These are phyloP conservation scores for Sarcophaga variegata DNA, from an alignment of 2,888 invertebrate genomes.

Conservation along the genomic window DNA sequence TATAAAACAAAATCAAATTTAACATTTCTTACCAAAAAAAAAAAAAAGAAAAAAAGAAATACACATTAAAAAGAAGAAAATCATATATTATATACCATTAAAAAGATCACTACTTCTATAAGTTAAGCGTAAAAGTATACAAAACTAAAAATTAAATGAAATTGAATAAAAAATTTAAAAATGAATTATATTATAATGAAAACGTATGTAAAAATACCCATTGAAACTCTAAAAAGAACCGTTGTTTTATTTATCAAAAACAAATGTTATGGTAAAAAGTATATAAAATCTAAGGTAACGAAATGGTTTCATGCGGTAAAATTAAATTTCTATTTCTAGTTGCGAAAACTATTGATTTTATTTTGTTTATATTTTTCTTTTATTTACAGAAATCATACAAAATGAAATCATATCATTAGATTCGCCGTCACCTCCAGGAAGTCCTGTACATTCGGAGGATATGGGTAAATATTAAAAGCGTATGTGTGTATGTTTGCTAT, in stretches of 20 bases:
- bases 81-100: constrained; percentile 26
- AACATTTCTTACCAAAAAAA: constrained; percentile 41
- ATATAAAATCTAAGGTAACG: constrained; percentile 68
- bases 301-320: constrained; percentile 73
- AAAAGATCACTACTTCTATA: constrained; percentile 51
- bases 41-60: background rate
- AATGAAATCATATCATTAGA: constrained; percentile 76
- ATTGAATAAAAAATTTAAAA: constrained; percentile 41
- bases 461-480: constrained; percentile 67
- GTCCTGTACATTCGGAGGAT: constrained; percentile 71
- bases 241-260: constrained; percentile 70
- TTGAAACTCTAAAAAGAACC: constrained; percentile 49
- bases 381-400: constrained; percentile 64
- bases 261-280: constrained; percentile 43
- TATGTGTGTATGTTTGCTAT: background rate
- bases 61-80: constrained; percentile 29
- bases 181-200: constrained; percentile 56
- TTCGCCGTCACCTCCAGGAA: constrained; percentile 77
- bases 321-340: constrained; percentile 43
- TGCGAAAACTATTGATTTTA: constrained; percentile 36
- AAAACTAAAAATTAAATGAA: constrained; percentile 21
- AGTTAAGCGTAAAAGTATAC: constrained; percentile 55
- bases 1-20: background rate
- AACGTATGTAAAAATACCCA: constrained; percentile 52
- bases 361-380: constrained; percentile 48